Conservation (phyloP, 2,888 invertebrate genomes). For the Athalia circularis region DNA sequence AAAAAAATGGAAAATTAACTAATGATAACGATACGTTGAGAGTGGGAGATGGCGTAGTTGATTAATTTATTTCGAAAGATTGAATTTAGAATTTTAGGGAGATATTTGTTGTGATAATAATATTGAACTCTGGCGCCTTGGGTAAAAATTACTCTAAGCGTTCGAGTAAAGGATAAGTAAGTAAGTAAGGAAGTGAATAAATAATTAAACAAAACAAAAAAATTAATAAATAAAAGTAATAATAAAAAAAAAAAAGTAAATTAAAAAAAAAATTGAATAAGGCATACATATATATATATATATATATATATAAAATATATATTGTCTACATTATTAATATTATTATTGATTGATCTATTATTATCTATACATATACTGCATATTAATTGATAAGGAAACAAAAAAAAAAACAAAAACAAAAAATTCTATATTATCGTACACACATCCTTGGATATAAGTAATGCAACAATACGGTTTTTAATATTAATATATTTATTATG, state of each 20-base stretch:
- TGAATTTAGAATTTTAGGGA: slow-evolving; percentile 65
- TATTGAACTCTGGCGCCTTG: slow-evolving; percentile 67
- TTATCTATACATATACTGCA: slow-evolving; percentile 45
- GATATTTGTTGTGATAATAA: slow-evolving; percentile 73
- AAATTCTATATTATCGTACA: slow-evolving; percentile 53
- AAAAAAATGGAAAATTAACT: slow-evolving; percentile 46
- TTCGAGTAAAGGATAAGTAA: slow-evolving; percentile 57
- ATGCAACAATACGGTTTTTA: slow-evolving; percentile 56
- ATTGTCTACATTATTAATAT: slow-evolving; percentile 45
- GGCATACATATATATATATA: slow-evolving; percentile 47
- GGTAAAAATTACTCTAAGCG: slow-evolving; percentile 62
- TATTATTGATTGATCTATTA: slow-evolving; percentile 47
- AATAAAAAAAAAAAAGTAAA: slow-evolving; percentile 45
- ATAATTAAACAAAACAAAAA: slow-evolving; percentile 39
- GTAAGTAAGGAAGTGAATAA: slow-evolving; percentile 44
- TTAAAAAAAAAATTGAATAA: slow-evolving; percentile 46
- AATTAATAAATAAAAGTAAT: slow-evolving; percentile 30
- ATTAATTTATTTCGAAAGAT: slow-evolving; percentile 63
- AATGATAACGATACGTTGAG: slow-evolving; percentile 52
- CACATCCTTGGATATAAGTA: slow-evolving; percentile 45
- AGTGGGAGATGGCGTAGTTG: slow-evolving; percentile 50
- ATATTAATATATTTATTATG: slow-evolving; percentile 56
- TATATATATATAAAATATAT: slow-evolving; percentile 38
- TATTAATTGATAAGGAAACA: slow-evolving; percentile 46
- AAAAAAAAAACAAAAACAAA: slow-evolving; percentile 46